A percentile compares a stretch with the other conserved stretches of the same genome.
Evolutionary conservation across 2,113 vertebrate genomes (phyloP).

Genomic region (Panthera leo): DNA sequence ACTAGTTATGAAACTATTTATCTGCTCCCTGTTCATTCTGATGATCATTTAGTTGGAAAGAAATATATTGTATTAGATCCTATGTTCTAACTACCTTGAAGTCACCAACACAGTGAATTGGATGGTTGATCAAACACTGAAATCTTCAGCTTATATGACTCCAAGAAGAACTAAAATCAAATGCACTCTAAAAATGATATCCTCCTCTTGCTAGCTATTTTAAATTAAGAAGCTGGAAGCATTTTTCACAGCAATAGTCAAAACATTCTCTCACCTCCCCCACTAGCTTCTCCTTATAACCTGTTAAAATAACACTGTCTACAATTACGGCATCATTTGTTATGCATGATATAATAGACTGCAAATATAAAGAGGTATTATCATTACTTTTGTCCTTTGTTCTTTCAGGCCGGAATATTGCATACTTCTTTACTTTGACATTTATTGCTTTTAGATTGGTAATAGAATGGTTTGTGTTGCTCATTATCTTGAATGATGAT

Average conservation of each 20-base stretch:
- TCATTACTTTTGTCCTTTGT: constrained; percentile 88
- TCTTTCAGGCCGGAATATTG: constrained; percentile 87
- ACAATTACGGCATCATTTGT: constrained; percentile 85
- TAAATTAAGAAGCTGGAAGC: constrained; percentile 26
- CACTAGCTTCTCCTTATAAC: constrained; percentile 71
- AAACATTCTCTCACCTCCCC: constrained; percentile 41
- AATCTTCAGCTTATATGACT: not conserved
- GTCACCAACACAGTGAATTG: not conserved
- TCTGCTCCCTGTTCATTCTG: not conserved
- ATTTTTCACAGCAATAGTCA: constrained; percentile 66
- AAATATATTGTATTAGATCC: not conserved
- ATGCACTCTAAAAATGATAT: constrained; percentile 22
- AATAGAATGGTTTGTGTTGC: constrained; percentile 88
- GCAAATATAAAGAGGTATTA: constrained; percentile 87
- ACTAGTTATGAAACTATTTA: not conserved
- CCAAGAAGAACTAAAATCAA: constrained; percentile 43
- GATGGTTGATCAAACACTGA: constrained; percentile 30
- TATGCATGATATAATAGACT: constrained; percentile 86
- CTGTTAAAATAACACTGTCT: constrained; percentile 83
- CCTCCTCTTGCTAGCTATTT: constrained; percentile 40
- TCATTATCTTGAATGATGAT: constrained; percentile 89
- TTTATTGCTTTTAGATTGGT: constrained; percentile 89
- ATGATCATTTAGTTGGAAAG: constrained; percentile 40
- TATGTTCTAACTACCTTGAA: not conserved
- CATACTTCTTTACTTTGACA: constrained; percentile 89